phyloP scores from a whole-genome alignment of 2,797 vertebrate genomes.

The Pristis pectinata region DNA sequence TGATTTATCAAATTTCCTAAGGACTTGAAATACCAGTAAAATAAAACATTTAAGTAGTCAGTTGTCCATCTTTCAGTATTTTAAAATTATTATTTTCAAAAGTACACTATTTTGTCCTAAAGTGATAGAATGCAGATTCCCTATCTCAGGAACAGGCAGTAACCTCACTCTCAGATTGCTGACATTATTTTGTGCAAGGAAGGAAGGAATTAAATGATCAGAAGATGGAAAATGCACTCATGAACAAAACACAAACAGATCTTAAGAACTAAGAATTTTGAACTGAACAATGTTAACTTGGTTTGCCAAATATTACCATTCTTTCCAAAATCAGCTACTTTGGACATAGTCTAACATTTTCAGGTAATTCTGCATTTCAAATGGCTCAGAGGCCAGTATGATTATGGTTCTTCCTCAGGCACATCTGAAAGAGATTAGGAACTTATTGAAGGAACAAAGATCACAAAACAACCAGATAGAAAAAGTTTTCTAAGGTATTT shows the following conservation, averaged over 20 bases:
- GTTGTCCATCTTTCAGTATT: not conserved
- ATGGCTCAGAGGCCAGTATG: not conserved
- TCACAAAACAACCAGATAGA: not conserved
- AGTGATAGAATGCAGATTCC: not conserved
- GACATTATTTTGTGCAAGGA: not conserved
- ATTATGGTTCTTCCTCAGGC: not conserved
- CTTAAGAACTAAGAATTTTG: not conserved
- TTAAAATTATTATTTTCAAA: not conserved
- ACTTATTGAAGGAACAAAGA: not conserved
- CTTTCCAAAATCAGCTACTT: not conserved
- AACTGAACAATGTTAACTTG: not conserved
- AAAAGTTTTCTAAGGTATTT: not conserved
- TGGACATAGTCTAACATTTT: not conserved
- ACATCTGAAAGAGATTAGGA: not conserved
- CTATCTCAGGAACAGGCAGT: not conserved
- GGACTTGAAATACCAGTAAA: not conserved
- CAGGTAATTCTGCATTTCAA: not conserved
- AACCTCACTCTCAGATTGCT: not conserved
- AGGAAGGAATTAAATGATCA: not conserved
- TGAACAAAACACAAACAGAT: not conserved
- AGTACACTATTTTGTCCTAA: not conserved
- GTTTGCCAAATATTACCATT: not conserved
- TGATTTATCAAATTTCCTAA: not conserved
- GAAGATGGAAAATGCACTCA: not conserved
- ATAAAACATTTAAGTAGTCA: not conserved